Percentiles rank a stretch among this genome's conserved stretches.
These are phyloP conservation scores for Marmota monax DNA, from an alignment of 2,113 vertebrate genomes.

Conservation along the genomic window DNA sequence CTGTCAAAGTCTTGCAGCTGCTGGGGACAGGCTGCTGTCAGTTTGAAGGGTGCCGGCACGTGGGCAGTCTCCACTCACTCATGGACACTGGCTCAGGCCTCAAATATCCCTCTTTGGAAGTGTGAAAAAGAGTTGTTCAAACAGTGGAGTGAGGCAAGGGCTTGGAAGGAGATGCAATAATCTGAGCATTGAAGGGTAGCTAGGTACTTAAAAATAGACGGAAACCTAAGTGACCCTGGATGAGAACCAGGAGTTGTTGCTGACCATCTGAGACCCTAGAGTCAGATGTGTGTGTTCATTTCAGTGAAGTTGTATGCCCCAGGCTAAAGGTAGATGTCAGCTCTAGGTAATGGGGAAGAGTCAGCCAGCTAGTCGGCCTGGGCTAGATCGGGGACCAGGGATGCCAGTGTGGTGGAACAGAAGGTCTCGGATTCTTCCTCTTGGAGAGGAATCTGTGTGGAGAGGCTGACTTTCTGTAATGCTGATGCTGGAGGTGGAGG, in stretches of 20 bases:
- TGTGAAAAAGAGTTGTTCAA: slow-evolving; percentile 3
- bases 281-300: slow-evolving; percentile 61
- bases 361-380: not conserved
- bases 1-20: not conserved
- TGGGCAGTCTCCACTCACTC: not conserved
- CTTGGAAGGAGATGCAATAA: not conserved
- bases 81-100: not conserved
- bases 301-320: slow-evolving; percentile 53
- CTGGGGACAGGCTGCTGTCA: not conserved
- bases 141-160: not conserved
- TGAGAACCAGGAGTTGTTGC: not conserved
- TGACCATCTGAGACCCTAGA: not conserved
- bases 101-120: not conserved
- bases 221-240: not conserved
- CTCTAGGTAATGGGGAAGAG: not conserved
- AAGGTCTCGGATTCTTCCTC: not conserved
- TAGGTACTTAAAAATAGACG: not conserved
- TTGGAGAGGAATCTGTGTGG: not conserved
- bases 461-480: not conserved
- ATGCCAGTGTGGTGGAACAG: not conserved
- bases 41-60: not conserved
- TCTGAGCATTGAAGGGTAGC: not conserved
- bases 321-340: slow-evolving; percentile 61
- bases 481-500: not conserved
- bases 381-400: not conserved